Conservation (phyloP, 2,797 vertebrate species). For the Rhynchotus rufescens region DNA sequence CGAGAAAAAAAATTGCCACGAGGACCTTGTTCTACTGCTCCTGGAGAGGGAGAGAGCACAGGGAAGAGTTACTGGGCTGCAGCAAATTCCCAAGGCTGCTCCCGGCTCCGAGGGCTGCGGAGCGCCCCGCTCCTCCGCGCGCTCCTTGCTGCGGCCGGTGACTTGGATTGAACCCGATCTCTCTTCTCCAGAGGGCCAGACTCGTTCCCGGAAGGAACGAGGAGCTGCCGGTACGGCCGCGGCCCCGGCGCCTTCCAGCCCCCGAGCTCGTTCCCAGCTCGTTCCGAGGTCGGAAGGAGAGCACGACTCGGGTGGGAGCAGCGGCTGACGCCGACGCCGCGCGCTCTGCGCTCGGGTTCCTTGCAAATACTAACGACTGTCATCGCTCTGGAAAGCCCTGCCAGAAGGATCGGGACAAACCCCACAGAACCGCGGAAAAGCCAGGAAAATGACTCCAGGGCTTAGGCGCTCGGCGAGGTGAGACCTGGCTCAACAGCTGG, state of each 20-base stretch:
- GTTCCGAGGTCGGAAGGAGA: background rate
- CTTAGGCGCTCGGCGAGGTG: background rate
- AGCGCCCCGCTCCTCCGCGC: background rate
- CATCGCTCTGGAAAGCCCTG: fast-evolving
- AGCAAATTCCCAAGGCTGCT: background rate
- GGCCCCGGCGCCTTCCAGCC: background rate
- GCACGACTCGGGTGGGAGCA: fast-evolving
- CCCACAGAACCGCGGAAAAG: background rate
- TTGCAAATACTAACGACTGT: fast-evolving
- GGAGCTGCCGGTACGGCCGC: background rate
- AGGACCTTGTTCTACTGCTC: slow-evolving; percentile 91
- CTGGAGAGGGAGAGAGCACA: slow-evolving; percentile 75
- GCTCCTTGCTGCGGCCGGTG: background rate
- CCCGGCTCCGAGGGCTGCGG: background rate
- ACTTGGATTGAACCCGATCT: background rate
- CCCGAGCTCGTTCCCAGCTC: background rate
- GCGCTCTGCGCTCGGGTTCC: fast-evolving
- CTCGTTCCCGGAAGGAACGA: background rate
- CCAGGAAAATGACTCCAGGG: background rate
- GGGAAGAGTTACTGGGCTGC: background rate
- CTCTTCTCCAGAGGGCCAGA: background rate
- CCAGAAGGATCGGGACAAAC: background rate
- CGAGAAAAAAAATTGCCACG: slow-evolving; percentile 74
- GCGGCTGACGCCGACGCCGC: fast-evolving
- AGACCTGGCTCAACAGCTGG: background rate